These are phyloP conservation scores for Oasisia sp. DNA, from an alignment of 2,888 invertebrate species.

Conservation along the genomic window DNA sequence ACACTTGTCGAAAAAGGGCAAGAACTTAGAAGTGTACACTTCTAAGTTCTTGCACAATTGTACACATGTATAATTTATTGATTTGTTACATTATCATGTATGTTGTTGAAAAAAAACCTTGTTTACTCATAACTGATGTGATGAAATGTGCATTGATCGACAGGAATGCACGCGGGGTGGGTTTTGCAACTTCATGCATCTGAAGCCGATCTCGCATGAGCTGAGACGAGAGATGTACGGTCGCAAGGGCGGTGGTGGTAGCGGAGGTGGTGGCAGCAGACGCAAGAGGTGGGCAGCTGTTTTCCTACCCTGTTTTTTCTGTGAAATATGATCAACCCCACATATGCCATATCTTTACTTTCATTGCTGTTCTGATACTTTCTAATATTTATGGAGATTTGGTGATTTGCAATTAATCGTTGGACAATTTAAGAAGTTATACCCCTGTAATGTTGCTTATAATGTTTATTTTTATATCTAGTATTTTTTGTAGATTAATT, in stretches of 20 bases:
- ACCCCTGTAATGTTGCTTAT: too few relatives aligned
- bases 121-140: neutral
- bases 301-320: neutral
- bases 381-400: neutral
- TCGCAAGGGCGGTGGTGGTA: slow-evolving; percentile 44
- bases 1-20: too few relatives aligned
- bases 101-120: too few relatives aligned
- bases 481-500: too few relatives aligned
- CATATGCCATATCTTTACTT: neutral
- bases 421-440: too few relatives aligned
- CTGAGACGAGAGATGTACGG: slow-evolving; percentile 78
- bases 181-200: slow-evolving; percentile 99
- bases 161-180: slow-evolving; percentile 97
- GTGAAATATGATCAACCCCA: neutral
- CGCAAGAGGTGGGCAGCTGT: neutral
- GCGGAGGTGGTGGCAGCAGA: slow-evolving; percentile 33
- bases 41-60: too few relatives aligned
- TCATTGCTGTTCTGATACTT: neutral
- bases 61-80: too few relatives aligned
- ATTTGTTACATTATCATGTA: too few relatives aligned
- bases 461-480: too few relatives aligned
- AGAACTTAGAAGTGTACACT: too few relatives aligned
- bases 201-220: slow-evolving; percentile 97
- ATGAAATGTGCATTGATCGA: slow-evolving; percentile 41
- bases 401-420: too few relatives aligned